Evolutionary conservation across 2,797 vertebrate species (phyloP).

Genomic region (Garrulus glandarius): DNA sequence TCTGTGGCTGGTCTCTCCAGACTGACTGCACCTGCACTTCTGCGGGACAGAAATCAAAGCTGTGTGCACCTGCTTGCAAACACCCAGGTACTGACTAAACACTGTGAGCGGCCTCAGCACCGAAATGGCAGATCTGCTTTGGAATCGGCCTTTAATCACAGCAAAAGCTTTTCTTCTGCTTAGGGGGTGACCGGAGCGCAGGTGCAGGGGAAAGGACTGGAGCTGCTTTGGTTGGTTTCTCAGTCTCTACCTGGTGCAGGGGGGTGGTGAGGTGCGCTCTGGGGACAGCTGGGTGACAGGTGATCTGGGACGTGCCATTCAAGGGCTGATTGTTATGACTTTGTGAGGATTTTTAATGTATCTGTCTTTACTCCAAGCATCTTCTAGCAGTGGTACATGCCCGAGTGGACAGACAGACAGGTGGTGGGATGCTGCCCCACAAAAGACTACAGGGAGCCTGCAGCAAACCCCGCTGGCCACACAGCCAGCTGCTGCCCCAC

Average conservation of each 20-base stretch:
- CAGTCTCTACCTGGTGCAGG: not conserved
- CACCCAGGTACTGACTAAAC: not conserved
- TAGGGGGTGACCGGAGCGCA: not conserved
- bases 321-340: accelerated
- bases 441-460: not conserved
- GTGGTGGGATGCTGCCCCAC: not conserved
- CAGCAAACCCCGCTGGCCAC: not conserved
- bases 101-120: accelerated
- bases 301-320: accelerated
- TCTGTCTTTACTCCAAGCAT: not conserved
- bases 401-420: not conserved
- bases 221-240: not conserved
- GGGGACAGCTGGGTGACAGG: accelerated
- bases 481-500: not conserved
- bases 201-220: not conserved
- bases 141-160: not conserved
- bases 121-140: not conserved
- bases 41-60: not conserved
- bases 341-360: not conserved
- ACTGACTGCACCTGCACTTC: not conserved
- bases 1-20: not conserved
- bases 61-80: not conserved
- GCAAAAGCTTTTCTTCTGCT: not conserved
- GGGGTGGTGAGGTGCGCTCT: not conserved
- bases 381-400: not conserved